Evolutionary conservation across 2,888 invertebrate genomes (phyloP), one percentile per base, ranked within the genome.

Genomic region (Oligia latruncula): DNA sequence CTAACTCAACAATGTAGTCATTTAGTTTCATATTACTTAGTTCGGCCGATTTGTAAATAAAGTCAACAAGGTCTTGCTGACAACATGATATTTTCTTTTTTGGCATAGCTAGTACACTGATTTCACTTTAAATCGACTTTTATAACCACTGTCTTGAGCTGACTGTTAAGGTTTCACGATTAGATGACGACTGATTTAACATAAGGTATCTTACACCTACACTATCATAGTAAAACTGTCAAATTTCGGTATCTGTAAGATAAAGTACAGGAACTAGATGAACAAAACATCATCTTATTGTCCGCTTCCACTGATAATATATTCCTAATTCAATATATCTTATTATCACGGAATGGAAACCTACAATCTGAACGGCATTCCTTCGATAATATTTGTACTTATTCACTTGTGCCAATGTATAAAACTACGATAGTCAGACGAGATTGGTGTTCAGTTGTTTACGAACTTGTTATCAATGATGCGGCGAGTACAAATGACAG

Each of bases 71-170:
- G 78, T 94, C 94, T 82, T 90, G 90, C 55, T 93, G 91, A 68
- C 92, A 92, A 71, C 90, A 91, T 64, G 95, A 95, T 84, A 94
- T 89, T 90, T 94, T 95, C 83, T 94, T 92, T 71, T 81, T 84
- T n/a, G 93, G 93, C 95, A 95, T 95, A 78, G 29, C 29, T 29
- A 29, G 87, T 84, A 88, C 67, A 82, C 84, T 82, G 74, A 83
- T 87, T 81, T 78, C 74, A 82, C 84, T 80, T 82, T 83, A 74
- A 80, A 77, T 77, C 15, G 46, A 73, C 49, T 62, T 76, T 71
- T 70, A 67, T 89, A 77, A 84, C 75, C 68, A 60, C 62, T 79
- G 73, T 87, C 67, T 79, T 77, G 72, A 77, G 74, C 67, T 82
- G 65, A 74, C 70, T 80, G 79, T 78, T 23, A 13, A 77, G 62